These are phyloP conservation scores for Mandrillus leucophaeus DNA, from an alignment of 2,113 vertebrate genomes.

Conservation along the genomic window DNA sequence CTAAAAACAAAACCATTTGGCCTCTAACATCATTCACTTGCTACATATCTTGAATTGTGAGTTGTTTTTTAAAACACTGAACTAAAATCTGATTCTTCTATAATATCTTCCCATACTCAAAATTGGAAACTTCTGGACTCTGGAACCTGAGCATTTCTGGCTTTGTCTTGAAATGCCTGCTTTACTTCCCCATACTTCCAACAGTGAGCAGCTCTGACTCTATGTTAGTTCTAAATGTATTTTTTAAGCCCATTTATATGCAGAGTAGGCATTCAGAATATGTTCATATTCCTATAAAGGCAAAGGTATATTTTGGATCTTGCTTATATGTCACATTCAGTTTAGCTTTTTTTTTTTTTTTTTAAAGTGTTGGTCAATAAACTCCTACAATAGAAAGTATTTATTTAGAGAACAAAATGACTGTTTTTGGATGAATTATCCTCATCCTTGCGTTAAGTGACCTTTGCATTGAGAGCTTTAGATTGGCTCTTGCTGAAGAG, in stretches of 20 bases:
- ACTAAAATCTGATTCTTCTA: background rate
- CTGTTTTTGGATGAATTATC: background rate
- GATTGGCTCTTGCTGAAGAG: background rate
- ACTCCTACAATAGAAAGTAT: background rate
- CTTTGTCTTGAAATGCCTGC: background rate
- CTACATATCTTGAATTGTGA: background rate
- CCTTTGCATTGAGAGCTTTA: background rate
- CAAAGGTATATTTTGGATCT: background rate
- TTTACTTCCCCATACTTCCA: background rate
- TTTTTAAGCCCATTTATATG: background rate
- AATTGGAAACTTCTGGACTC: background rate
- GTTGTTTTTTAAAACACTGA: background rate
- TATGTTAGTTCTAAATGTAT: background rate
- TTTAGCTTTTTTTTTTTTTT: background rate
- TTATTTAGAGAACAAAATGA: background rate
- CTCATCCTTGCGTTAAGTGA: background rate
- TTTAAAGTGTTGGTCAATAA: background rate
- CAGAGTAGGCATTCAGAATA: background rate
- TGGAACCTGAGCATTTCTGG: background rate
- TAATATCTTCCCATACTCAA: background rate
- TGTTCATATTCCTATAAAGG: background rate
- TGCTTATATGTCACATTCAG: background rate
- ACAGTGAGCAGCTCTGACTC: background rate
- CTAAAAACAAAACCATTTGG: slow-evolving; percentile 2
- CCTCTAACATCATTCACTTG: background rate